Evolutionary conservation across 2,797 vertebrate species (phyloP), one percentile per base, ranked within the genome.

Genomic region (Podarcis siculus): DNA sequence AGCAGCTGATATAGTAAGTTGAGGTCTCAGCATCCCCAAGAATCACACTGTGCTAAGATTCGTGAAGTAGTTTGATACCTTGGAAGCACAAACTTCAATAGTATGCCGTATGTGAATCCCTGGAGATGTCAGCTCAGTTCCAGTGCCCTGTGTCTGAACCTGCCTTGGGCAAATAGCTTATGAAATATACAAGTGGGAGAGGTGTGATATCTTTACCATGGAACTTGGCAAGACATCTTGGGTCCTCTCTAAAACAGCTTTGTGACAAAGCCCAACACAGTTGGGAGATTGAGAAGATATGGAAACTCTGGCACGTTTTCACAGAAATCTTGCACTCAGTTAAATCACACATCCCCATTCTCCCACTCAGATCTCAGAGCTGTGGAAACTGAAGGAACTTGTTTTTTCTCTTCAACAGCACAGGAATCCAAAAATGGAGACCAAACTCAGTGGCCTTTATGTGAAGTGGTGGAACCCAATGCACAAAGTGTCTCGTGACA

Each of bases 341-440:
- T 94, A 92, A 89, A 64, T 87, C 92, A 79, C 88, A 93, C 92
- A 94, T 95, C 95, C 93, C 93, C 92, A 93, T 87, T 89, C 94
- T 94, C 89, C 89, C 85, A 85, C 17, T 86, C 83, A 93, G 82
- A 86, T 78, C 84, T 39, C 15, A 83, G 45, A 35, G 10, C n/a
- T 27, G 21, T 9, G 6, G 61, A 35, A 84, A 23, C 17, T 1
- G 89, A 87, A 37, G 87, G 87, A 89, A 87, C 86, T 93, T 91
- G 77, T 80, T 90, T 86, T 85, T 84, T 90, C 92, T 91, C 91
- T 92, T 92, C 89, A 76, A 88, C 64, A 6, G 89, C 91, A 82
- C 0, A 12, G 93, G 93, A 90, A 86, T 90, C 66, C 66, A 88
- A 0, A 78, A 25, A 93, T 91, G 89, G 91, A 94, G 84, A 90